phyloP scores from a whole-genome alignment of 2,113 vertebrate genomes.

The Chlorodrepanis virens region DNA sequence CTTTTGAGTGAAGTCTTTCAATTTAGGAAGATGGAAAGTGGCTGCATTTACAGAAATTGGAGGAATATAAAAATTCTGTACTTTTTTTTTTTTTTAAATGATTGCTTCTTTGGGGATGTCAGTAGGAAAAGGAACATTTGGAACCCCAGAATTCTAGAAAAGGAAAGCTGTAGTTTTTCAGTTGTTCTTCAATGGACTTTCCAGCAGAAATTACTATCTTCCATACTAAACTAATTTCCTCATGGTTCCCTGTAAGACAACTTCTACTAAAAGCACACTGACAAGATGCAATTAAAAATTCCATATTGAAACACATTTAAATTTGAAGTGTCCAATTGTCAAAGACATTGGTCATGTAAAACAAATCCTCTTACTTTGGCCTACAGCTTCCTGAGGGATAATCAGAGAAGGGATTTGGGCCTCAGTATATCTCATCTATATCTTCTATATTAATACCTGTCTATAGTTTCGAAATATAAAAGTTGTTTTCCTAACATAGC shows the following conservation, averaged over 20 bases:
- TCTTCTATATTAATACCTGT: not conserved
- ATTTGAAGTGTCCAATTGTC: not conserved
- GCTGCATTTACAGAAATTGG: not conserved
- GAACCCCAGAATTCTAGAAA: not conserved
- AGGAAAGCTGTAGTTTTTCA: not conserved
- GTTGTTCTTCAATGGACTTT: not conserved
- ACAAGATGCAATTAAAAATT: not conserved
- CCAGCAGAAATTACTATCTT: not conserved
- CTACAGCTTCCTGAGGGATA: not conserved
- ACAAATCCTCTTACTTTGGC: not conserved
- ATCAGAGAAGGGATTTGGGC: not conserved
- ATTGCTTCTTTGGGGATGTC: not conserved
- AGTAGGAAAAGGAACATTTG: not conserved
- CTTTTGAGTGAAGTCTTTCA: not conserved
- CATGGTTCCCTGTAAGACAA: not conserved
- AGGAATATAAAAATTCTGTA: not conserved
- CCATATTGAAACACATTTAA: not conserved
- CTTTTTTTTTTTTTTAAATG: not conserved
- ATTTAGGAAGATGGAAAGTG: not conserved
- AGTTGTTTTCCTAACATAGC: not conserved
- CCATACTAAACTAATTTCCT: not conserved
- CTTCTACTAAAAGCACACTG: not conserved
- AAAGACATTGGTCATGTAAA: not conserved
- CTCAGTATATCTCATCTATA: not conserved
- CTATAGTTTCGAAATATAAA: not conserved